phyloP scores from a whole-genome alignment of 2,113 vertebrate species.

The Ardeotis arabs region DNA sequence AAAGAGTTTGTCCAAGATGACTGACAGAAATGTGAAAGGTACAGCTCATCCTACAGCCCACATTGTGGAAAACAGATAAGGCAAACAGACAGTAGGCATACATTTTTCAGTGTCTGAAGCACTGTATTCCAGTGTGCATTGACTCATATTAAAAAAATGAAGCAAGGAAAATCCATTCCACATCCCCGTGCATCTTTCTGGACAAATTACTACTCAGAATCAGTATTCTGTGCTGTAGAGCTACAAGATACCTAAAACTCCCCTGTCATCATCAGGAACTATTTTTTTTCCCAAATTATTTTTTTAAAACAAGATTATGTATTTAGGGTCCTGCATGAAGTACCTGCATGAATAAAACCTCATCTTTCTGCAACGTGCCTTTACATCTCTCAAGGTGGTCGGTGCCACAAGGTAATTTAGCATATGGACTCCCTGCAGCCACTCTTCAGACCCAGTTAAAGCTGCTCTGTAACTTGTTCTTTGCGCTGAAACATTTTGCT shows the following conservation, averaged over 20 bases:
- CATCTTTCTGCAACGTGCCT: not conserved
- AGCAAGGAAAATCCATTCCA: not conserved
- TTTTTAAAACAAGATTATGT: not conserved
- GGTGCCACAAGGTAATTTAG: not conserved
- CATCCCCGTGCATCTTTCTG: fast-evolving
- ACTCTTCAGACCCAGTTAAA: not conserved
- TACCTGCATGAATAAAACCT: not conserved
- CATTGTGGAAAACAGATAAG: not conserved
- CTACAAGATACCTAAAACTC: not conserved
- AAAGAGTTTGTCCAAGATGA: not conserved
- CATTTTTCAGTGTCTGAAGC: not conserved
- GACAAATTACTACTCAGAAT: not conserved
- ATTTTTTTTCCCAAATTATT: not conserved
- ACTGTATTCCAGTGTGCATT: not conserved
- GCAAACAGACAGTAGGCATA: not conserved
- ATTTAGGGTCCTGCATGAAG: not conserved
- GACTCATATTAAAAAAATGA: not conserved
- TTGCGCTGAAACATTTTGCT: not conserved
- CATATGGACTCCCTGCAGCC: not conserved
- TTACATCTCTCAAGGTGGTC: not conserved
- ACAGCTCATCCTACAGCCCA: not conserved
- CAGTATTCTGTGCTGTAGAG: not conserved
- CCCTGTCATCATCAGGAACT: not conserved
- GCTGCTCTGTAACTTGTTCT: not conserved
- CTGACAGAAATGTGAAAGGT: not conserved